These are phyloP conservation scores for Eleginops maclovinus DNA, from an alignment of 2,113 vertebrate genomes.

Conservation along the genomic window DNA sequence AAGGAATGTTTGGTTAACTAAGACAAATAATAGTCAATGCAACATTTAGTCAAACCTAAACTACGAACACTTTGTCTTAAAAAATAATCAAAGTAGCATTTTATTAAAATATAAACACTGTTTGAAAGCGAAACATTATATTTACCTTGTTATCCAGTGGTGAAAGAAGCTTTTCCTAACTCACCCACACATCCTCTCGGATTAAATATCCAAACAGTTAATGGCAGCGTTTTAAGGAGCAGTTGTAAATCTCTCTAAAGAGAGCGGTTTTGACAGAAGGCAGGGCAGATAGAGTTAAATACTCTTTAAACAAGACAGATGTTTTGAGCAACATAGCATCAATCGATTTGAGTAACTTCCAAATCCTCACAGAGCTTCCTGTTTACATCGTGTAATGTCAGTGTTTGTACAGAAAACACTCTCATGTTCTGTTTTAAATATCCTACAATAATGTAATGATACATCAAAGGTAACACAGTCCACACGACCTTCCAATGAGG, in stretches of 20 bases:
- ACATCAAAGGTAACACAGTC: slow-evolving; percentile 3
- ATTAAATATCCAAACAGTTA: slow-evolving; percentile 47
- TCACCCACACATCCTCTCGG: slow-evolving; percentile 37
- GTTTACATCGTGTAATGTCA: not conserved
- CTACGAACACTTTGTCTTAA: not conserved
- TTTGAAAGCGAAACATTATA: slow-evolving; percentile 15
- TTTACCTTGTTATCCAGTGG: slow-evolving; percentile 54
- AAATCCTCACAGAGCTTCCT: not conserved
- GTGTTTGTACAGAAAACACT: slow-evolving; percentile 1
- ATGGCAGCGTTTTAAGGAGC: slow-evolving; percentile 53
- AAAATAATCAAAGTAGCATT: not conserved
- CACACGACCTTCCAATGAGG: slow-evolving; percentile 3
- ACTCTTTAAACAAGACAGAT: slow-evolving; percentile 51
- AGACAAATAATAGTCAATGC: not conserved
- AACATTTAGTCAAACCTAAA: not conserved
- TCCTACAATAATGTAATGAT: not conserved
- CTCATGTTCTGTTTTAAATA: not conserved
- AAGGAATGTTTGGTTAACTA: not conserved
- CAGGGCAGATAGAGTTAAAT: slow-evolving; percentile 28
- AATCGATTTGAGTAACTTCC: slow-evolving; percentile 1
- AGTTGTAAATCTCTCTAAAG: slow-evolving; percentile 52
- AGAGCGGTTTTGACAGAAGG: slow-evolving; percentile 45
- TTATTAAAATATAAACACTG: not conserved
- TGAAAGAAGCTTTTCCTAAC: slow-evolving; percentile 39
- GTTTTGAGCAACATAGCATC: slow-evolving; percentile 12